Conservation (phyloP, 2,113 vertebrate genomes). For the Brevimyrus niger region DNA sequence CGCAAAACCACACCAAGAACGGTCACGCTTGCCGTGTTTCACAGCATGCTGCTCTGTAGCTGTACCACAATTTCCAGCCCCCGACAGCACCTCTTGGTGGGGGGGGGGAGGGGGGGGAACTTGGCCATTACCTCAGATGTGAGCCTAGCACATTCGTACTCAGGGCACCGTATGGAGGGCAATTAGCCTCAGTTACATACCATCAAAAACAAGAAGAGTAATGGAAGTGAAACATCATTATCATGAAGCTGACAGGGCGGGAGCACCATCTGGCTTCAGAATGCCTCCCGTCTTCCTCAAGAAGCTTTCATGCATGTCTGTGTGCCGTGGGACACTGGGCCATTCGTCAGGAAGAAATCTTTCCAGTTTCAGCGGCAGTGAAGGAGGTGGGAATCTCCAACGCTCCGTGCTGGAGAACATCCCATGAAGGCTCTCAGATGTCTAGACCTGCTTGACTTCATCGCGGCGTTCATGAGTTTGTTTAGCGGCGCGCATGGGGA, state of each 20-base stretch:
- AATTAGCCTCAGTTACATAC: background rate
- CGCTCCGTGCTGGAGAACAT: background rate
- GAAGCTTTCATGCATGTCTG: background rate
- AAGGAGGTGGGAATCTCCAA: background rate
- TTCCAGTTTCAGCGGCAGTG: background rate
- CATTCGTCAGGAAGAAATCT: background rate
- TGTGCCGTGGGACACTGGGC: background rate
- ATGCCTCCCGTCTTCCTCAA: background rate
- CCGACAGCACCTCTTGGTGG: background rate
- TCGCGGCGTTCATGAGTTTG: background rate
- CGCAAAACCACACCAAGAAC: background rate
- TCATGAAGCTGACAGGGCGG: background rate
- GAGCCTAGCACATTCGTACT: background rate
- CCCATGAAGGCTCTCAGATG: background rate
- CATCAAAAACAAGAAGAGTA: background rate
- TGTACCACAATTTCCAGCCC: background rate
- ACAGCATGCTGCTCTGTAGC: background rate
- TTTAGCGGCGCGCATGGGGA: background rate
- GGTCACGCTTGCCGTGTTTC: background rate
- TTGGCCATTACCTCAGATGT: background rate
- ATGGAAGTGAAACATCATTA: background rate
- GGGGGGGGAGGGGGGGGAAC: background rate
- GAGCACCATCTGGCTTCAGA: background rate
- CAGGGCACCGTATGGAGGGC: background rate
- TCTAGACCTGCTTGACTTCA: background rate